Evolutionary conservation across 1,140 invertebrate species (phyloP).

Genomic region (Megathymus violae): DNA sequence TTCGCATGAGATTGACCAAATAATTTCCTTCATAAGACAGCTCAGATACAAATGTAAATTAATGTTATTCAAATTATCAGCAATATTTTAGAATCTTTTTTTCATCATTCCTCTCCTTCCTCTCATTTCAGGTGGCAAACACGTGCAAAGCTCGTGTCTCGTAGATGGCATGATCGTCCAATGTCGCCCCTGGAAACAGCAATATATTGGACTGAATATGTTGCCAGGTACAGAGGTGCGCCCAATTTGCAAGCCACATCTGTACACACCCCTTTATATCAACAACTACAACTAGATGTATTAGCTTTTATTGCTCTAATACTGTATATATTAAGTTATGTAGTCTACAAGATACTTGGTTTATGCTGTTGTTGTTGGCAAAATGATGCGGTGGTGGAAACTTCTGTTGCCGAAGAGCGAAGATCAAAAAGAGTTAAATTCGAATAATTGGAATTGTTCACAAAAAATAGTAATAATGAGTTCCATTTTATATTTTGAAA

Average conservation of each 20-base stretch:
- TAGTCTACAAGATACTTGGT: slow-evolving; percentile 62
- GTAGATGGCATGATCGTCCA: slow-evolving; percentile 81
- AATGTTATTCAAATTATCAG: too few relatives aligned
- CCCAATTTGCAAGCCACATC: slow-evolving; percentile 76
- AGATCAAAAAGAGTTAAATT: slow-evolving; percentile 72
- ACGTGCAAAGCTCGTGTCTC: slow-evolving; percentile 72
- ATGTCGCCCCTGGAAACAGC: slow-evolving; percentile 80
- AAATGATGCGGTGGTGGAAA: slow-evolving; percentile 39
- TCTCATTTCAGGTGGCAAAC: slow-evolving; percentile 66
- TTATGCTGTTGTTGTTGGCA: slow-evolving; percentile 63
- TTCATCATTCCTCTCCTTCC: slow-evolving; percentile 36
- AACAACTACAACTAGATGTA: slow-evolving; percentile 86
- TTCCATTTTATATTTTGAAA: too few relatives aligned
- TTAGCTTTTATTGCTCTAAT: slow-evolving; percentile 74
- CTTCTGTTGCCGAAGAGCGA: slow-evolving; percentile 47
- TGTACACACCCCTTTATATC: slow-evolving; percentile 84
- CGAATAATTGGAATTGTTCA: slow-evolving; percentile 55
- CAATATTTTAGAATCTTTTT: too few relatives aligned
- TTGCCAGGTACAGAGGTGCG: slow-evolving; percentile 79
- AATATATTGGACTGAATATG: slow-evolving; percentile 84
- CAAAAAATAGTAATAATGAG: too few relatives aligned
- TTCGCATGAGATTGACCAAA: too few relatives aligned
- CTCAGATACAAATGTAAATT: too few relatives aligned
- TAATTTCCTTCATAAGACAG: too few relatives aligned
- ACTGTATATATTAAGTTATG: slow-evolving; percentile 60